These are phyloP conservation scores for Conchocele bisecta DNA, from an alignment of 2,888 invertebrate genomes.

Conservation along the genomic window DNA sequence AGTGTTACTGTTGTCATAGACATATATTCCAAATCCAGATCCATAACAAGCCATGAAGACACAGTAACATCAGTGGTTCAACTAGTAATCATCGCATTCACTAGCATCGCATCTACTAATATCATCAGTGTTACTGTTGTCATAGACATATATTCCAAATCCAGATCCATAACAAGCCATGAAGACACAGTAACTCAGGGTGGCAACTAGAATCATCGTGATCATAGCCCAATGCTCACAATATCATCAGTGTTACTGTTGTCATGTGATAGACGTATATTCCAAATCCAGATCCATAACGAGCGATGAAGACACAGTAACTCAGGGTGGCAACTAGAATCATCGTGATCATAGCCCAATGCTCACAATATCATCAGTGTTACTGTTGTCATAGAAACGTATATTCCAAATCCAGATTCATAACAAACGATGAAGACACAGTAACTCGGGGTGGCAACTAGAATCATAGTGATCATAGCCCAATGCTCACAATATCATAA, in stretches of 20 bases:
- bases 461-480: slow-evolving; percentile 44
- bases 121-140: too few relatives aligned
- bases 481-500: slow-evolving; percentile 44
- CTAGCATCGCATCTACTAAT: slow-evolving; percentile 16
- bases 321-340: slow-evolving; percentile 49
- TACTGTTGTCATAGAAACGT: background rate
- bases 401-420: background rate
- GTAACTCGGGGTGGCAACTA: slow-evolving; percentile 38
- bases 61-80: too few relatives aligned
- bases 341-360: slow-evolving; percentile 44
- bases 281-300: too few relatives aligned
- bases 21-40: too few relatives aligned
- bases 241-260: slow-evolving; percentile 17
- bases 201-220: slow-evolving; percentile 39
- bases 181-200: slow-evolving; percentile 28
- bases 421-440: background rate
- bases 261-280: background rate
- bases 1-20: too few relatives aligned
- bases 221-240: slow-evolving; percentile 51
- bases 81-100: slow-evolving; percentile 47
- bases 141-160: too few relatives aligned
- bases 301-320: too few relatives aligned
- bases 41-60: too few relatives aligned
- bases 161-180: too few relatives aligned
- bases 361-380: slow-evolving; percentile 36